These are phyloP conservation scores for Dicyrtoma fusca DNA, from an alignment of 2,888 invertebrate species.

Conservation along the genomic window DNA sequence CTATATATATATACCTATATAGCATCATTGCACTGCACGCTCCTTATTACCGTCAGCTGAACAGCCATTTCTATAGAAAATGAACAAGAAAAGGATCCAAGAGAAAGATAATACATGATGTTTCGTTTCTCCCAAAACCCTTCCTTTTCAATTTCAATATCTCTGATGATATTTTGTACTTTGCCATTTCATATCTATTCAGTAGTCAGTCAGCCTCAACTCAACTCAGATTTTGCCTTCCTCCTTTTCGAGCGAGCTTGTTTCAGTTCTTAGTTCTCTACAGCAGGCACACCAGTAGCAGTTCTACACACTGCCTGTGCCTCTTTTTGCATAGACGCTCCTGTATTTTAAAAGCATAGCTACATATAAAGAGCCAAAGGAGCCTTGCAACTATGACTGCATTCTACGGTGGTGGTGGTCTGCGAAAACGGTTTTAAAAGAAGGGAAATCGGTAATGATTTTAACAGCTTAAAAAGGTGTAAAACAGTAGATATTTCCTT, in stretches of 20 bases:
- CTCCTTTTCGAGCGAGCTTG: neutral
- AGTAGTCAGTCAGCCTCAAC: neutral
- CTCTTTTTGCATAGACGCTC: no score
- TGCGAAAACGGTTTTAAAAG: no score
- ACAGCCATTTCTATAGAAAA: neutral
- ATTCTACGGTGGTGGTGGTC: no score
- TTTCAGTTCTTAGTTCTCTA: slow-evolving; percentile 7
- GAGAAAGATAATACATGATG: slow-evolving; percentile 37
- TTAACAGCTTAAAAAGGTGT: no score
- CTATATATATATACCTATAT: no score
- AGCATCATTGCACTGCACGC: no score
- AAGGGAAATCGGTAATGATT: no score
- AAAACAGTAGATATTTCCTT: no score
- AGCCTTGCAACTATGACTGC: no score
- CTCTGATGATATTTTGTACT: slow-evolving; percentile 41
- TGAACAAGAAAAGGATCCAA: slow-evolving; percentile 34
- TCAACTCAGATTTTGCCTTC: neutral
- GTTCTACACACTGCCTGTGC: neutral
- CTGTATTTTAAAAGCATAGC: no score
- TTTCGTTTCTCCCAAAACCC: slow-evolving; percentile 40
- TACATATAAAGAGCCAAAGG: no score
- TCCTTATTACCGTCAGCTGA: no score
- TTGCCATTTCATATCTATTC: slow-evolving; percentile 32
- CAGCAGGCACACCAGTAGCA: neutral
- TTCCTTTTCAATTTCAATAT: slow-evolving; percentile 43